phyloP scores from a whole-genome alignment of 2,113 vertebrate species.

The Phycodurus eques region DNA sequence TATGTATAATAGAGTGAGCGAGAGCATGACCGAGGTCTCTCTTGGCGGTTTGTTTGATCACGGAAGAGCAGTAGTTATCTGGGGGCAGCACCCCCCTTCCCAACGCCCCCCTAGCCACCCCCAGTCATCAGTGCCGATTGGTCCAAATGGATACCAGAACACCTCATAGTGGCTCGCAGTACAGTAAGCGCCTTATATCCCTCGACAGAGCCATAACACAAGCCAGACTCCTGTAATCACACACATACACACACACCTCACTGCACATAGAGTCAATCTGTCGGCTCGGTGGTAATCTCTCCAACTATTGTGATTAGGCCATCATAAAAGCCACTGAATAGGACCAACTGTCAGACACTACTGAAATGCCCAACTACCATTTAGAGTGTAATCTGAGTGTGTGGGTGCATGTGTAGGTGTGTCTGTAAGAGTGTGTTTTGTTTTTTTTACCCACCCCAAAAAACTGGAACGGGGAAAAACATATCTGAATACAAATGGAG shows the following conservation, averaged over 20 bases:
- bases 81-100: conserved; percentile 24
- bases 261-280: conserved; percentile 62
- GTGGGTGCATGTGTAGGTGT: background rate
- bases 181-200: conserved; percentile 57
- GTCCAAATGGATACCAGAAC: conserved; percentile 72
- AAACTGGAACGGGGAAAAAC: no score
- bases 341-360: conserved; percentile 55
- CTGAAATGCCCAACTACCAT: conserved; percentile 10
- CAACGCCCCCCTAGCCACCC: conserved; percentile 3
- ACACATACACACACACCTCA: conserved; percentile 55
- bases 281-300: conserved; percentile 46
- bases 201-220: conserved; percentile 48
- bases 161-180: conserved; percentile 53
- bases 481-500: no score
- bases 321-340: conserved; percentile 60
- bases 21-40: conserved; percentile 42
- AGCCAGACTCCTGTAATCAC: conserved; percentile 60
- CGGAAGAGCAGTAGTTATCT: conserved; percentile 59
- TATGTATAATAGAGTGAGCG: conserved; percentile 32
- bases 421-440: no score
- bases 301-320: conserved; percentile 65
- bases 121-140: conserved; percentile 69
- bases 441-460: no score
- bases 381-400: conserved; percentile 30
- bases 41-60: conserved; percentile 71